These are phyloP conservation scores for Aricia agestis DNA, from an alignment of 1,140 invertebrate genomes.

Conservation along the genomic window DNA sequence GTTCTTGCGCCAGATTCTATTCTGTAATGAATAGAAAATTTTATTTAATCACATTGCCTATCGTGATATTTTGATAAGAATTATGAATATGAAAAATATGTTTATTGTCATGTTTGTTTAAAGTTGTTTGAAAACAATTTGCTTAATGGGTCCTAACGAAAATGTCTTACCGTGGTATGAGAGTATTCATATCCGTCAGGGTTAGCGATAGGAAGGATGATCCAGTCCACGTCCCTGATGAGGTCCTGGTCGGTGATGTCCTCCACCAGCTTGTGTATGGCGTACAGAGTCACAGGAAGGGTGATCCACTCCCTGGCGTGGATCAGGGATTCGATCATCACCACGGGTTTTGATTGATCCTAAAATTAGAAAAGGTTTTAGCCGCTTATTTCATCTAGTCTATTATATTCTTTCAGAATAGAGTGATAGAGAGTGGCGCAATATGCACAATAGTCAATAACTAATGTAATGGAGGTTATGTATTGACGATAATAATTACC, in stretches of 20 bases:
- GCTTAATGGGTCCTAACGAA: no score
- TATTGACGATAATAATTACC: no score
- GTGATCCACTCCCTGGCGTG: conserved; percentile 83
- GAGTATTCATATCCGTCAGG: conserved; percentile 74
- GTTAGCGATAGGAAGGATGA: conserved; percentile 74
- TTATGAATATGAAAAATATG: no score
- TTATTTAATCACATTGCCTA: background rate
- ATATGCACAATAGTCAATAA: no score
- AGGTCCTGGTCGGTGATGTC: conserved; percentile 72
- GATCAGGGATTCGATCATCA: conserved; percentile 78
- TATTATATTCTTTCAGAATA: no score
- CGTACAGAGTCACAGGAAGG: conserved; percentile 79
- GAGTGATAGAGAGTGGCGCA: no score
- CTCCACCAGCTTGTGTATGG: conserved; percentile 80
- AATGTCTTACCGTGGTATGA: conserved; percentile 37
- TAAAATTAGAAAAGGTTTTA: conserved; percentile 12
- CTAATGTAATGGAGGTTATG: no score
- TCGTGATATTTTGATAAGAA: no score
- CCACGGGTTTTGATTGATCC: conserved; percentile 67
- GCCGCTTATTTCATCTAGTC: no score
- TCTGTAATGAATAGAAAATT: conserved; percentile 67
- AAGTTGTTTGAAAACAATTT: no score
- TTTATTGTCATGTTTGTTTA: no score
- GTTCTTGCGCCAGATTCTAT: conserved; percentile 79
- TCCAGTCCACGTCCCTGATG: conserved; percentile 67